Base-by-base conservation (phyloP, 2,797 vertebrate genomes). In the Bothrops alternatus region DNA sequence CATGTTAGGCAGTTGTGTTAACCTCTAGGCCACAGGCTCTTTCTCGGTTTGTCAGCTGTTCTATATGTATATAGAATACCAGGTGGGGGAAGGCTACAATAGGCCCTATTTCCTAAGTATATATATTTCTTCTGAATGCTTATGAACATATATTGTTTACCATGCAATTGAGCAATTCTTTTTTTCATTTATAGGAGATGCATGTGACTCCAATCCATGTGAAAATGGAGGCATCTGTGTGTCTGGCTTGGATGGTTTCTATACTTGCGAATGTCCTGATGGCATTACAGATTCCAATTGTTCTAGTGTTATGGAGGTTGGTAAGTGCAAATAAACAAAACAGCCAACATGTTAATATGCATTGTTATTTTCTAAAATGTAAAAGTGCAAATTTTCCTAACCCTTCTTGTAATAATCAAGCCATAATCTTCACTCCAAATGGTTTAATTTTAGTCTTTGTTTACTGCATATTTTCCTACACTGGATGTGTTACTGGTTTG, bases 281-380 rank as follows among this genome's bases (percentile, higher is more conserved):
- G 98, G 97, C 95, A 98, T 98, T 96, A 97, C 95, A 90, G 98
- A 97, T 88, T 96, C 96, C 95, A 98, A 97, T 95, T 98, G 98
- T 95, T 98, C 97, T 97, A 97, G 97, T 95, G 90, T 97, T 97
- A 97, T 98, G 98, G 98, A 98, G 97, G 98, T 98, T 98, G 97
- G 98, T 98, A 98, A 98, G 98, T 98, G 97, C 89, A 96, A 97
- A 94, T 94, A 96, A 92, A 88, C 56, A 55, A 93, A 60, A 89
- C 94, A 87, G 2, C 88, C 18, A 63, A 55, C 0, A 63, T 89
- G 1, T 50, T 25, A 2, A 0, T 14, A 2, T 25, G 16, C 6
- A 6, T 3, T 0, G 0, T 37, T 73, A 8, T 1, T 20, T 92
- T 53, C 23, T 92, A 63, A 6, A 14, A 86, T 12, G 6, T 25